These are phyloP conservation scores for Trissolcus brochymenae DNA, from an alignment of 2,888 invertebrate genomes.

Conservation along the genomic window DNA sequence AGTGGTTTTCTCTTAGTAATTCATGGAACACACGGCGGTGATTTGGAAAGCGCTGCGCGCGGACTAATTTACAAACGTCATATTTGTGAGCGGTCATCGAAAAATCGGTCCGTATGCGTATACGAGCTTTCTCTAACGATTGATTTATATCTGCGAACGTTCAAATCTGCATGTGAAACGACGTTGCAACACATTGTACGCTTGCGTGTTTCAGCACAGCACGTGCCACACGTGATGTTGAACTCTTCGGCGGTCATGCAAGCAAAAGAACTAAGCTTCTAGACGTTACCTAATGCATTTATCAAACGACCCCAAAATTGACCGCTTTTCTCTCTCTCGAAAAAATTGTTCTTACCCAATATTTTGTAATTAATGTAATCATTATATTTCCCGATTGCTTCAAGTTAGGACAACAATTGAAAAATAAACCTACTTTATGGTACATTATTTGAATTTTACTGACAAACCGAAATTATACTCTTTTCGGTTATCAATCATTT, in stretches of 20 bases:
- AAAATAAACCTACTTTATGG: too few species aligned
- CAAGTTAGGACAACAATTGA: conserved; percentile 3
- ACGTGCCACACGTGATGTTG: conserved; percentile 53
- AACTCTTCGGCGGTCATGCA: conserved; percentile 26
- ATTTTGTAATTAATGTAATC: conserved; percentile 3
- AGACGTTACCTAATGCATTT: conserved; percentile 15
- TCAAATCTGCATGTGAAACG: conserved; percentile 46
- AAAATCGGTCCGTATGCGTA: conserved; percentile 46
- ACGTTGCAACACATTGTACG: conserved; percentile 25
- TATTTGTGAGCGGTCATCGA: conserved; percentile 25
- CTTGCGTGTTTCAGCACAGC: conserved; percentile 40
- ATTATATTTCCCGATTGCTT: conserved; percentile 8
- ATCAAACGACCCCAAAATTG: conserved; percentile 12
- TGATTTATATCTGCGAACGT: conserved; percentile 47
- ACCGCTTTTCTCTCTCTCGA: conserved; percentile 13
- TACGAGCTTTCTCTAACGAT: conserved; percentile 50
- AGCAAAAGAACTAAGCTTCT: neutral
- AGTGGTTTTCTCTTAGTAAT: conserved; percentile 43
- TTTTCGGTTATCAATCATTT: too few species aligned
- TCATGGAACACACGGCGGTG: conserved; percentile 22
- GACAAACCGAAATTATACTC: too few species aligned
- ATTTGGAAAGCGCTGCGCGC: conserved; percentile 40
- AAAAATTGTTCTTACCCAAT: neutral
- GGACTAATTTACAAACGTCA: conserved; percentile 53
- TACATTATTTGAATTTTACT: too few species aligned